phyloP scores from a whole-genome alignment of 2,797 vertebrate species.

The Falco peregrinus region DNA sequence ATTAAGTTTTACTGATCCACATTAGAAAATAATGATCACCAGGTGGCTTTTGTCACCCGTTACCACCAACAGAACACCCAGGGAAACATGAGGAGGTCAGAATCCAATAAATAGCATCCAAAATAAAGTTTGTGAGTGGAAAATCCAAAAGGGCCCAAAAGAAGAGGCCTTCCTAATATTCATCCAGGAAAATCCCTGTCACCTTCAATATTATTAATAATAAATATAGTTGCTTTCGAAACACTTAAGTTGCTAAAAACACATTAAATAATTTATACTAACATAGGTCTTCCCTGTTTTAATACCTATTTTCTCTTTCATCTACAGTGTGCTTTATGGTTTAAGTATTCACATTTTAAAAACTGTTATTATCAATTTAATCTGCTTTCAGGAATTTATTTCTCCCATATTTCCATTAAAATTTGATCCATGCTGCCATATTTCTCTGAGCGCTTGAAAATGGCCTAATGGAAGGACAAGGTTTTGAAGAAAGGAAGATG shows the following conservation, averaged over 20 bases:
- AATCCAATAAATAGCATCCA: not conserved
- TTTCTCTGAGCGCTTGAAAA: not conserved
- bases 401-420: not conserved
- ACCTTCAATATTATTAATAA: not conserved
- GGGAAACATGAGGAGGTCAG: not conserved
- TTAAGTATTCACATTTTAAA: not conserved
- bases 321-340: not conserved
- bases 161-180: not conserved
- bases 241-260: not conserved
- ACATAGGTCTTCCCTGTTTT: not conserved
- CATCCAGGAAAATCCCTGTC: not conserved
- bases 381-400: not conserved
- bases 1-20: not conserved
- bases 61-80: not conserved
- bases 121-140: not conserved
- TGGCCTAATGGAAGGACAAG: not conserved
- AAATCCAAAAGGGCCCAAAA: not conserved
- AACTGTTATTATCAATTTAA: not conserved
- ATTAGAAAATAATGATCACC: not conserved
- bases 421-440: not conserved
- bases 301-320: not conserved
- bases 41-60: not conserved
- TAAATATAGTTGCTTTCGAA: not conserved
- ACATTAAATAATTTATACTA: not conserved
- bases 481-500: not conserved